Percentiles rank a stretch among this genome's conserved stretches.
These are phyloP conservation scores for Gallinago media DNA, from an alignment of 2,113 vertebrate genomes.

Conservation along the genomic window DNA sequence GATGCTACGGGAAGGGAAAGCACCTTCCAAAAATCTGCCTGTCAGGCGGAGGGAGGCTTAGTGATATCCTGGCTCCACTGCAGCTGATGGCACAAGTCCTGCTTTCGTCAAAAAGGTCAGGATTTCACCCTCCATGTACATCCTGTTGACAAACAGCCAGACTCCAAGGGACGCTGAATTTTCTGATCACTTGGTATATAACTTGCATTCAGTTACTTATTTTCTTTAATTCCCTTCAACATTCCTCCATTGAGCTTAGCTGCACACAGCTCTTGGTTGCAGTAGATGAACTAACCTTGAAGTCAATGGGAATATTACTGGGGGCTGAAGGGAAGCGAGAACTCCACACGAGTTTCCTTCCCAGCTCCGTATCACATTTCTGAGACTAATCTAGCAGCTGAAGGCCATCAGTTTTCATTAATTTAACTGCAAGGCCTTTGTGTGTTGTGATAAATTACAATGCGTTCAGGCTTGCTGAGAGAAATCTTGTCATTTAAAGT, in stretches of 20 bases:
- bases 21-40: neutral
- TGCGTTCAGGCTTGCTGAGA: neutral
- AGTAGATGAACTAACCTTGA: neutral
- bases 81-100: slow-evolving; percentile 8
- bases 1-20: neutral
- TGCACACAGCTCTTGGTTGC: neutral
- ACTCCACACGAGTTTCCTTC: neutral
- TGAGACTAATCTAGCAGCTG: neutral
- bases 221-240: neutral
- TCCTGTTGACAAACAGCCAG: slow-evolving; percentile 17
- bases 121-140: neutral
- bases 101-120: slow-evolving; percentile 13
- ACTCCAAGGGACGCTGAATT: neutral
- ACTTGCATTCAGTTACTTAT: neutral
- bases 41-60: neutral
- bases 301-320: neutral
- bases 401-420: neutral
- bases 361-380: neutral
- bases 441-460: neutral
- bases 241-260: neutral
- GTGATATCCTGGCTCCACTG: neutral
- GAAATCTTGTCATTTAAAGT: neutral
- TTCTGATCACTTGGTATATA: neutral
- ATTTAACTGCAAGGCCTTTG: neutral
- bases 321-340: neutral